Conservation (phyloP, 2,113 vertebrate species). For the Neoarius graeffei region DNA sequence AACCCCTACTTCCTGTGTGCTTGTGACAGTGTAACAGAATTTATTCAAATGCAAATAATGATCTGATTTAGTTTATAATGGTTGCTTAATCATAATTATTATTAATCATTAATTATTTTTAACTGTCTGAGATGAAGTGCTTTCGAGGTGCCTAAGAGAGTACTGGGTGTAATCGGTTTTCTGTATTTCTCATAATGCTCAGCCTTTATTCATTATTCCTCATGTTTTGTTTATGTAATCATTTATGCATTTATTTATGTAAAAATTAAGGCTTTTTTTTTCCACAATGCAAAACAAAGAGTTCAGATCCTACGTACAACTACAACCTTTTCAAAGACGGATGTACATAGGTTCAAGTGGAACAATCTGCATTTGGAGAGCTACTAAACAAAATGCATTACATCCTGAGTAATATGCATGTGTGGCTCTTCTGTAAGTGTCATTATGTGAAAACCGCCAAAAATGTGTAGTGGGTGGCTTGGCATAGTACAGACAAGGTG, state of each 20-base stretch:
- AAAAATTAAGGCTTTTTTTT: not conserved
- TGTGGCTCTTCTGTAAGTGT: not conserved
- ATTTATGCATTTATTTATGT: not conserved
- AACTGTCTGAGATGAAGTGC: not conserved
- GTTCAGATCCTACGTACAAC: not conserved
- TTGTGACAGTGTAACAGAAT: not conserved
- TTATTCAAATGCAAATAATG: not conserved
- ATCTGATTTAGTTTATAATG: not conserved
- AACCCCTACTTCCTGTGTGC: not conserved
- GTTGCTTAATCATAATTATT: not conserved
- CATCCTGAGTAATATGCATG: not conserved
- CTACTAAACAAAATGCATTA: slow-evolving; percentile 11
- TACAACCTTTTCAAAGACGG: not conserved
- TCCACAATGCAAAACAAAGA: not conserved
- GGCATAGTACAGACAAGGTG: not conserved
- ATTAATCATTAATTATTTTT: not conserved
- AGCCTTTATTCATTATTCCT: not conserved
- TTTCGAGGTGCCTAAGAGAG: not conserved
- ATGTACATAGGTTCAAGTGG: slow-evolving; percentile 25
- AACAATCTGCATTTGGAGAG: slow-evolving; percentile 17
- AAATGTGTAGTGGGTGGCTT: not conserved
- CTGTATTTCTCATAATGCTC: not conserved
- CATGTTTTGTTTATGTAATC: not conserved
- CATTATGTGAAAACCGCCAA: not conserved
- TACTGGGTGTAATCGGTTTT: not conserved